Percentiles rank a stretch among this genome's conserved stretches.
These are phyloP conservation scores for Glareola pratincola DNA, from an alignment of 2,113 vertebrate species.

Conservation along the genomic window DNA sequence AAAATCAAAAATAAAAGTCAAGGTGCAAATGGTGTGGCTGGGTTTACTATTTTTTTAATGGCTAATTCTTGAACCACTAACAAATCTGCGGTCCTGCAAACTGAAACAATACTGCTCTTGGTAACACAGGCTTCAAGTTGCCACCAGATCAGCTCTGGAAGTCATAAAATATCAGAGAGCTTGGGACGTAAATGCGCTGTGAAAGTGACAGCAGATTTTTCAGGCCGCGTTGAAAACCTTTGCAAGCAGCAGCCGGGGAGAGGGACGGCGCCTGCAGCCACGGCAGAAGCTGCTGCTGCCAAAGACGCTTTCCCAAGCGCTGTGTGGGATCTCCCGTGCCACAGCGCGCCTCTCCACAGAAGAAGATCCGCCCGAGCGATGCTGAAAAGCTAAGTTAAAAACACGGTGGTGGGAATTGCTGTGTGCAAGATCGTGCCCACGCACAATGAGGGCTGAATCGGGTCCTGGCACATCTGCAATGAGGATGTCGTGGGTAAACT, in stretches of 20 bases:
- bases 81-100: background rate
- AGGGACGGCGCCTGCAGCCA: background rate
- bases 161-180: background rate
- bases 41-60: background rate
- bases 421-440: fast-evolving
- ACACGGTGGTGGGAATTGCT: fast-evolving
- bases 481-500: fast-evolving
- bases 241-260: background rate
- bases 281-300: background rate
- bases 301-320: fast-evolving
- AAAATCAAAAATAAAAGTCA: background rate
- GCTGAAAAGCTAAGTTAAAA: fast-evolving
- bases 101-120: background rate
- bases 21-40: background rate
- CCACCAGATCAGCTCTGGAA: background rate
- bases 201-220: background rate
- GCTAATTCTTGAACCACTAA: background rate
- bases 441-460: fast-evolving
- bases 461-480: background rate
- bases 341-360: fast-evolving
- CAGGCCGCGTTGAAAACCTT: background rate
- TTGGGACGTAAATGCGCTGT: background rate
- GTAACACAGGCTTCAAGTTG: background rate
- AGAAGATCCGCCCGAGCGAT: fast-evolving
- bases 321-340: background rate